These are phyloP conservation scores for Temnopleurus reevesii DNA, from an alignment of 53 echinoderm and acorn worm genomes.

Conservation along the genomic window DNA sequence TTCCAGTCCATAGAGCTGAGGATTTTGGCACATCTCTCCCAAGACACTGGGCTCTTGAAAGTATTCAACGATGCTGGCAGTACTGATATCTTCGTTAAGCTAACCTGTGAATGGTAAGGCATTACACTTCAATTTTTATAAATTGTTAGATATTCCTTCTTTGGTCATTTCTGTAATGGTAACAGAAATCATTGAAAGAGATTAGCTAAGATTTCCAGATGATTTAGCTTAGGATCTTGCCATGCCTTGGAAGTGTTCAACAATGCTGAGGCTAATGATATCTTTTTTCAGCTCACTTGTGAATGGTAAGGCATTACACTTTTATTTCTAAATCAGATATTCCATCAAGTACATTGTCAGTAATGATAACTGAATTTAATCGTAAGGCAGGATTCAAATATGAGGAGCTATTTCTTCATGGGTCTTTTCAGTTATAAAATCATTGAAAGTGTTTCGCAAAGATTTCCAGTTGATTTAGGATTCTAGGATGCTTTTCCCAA, in stretches of 20 bases:
- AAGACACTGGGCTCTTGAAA: conserved; percentile 72
- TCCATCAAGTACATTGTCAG: too few relatives aligned
- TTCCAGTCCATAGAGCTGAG: conserved; percentile 97
- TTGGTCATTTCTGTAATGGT: too few relatives aligned
- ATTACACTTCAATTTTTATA: too few relatives aligned
- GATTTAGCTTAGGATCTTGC: conserved; percentile 86
- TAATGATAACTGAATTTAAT: too few relatives aligned
- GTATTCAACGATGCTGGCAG: conserved; percentile 68
- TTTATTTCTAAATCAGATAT: too few relatives aligned
- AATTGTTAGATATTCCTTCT: too few relatives aligned
- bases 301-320: conserved; percentile 84
- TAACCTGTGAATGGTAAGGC: conserved; percentile 89
- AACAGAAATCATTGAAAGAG: too few relatives aligned
- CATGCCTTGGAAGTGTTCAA: conserved; percentile 73
- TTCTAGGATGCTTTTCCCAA: conserved; percentile 85
- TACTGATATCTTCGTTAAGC: conserved; percentile 86
- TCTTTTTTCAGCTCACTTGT: conserved; percentile 91
- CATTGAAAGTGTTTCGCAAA: too few relatives aligned
- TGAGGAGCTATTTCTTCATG: too few relatives aligned
- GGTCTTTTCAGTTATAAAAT: too few relatives aligned
- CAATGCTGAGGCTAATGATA: conserved; percentile 66
- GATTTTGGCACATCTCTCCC: conserved; percentile 86
- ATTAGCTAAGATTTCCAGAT: conserved; percentile 85
- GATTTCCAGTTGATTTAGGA: conserved; percentile 97
- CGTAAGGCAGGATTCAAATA: conserved; percentile 74